A percentile compares a stretch with the other conserved stretches of the same genome.
Conservation (phyloP, 2,888 invertebrate genomes). For the Phoenoteleia sp. region DNA sequence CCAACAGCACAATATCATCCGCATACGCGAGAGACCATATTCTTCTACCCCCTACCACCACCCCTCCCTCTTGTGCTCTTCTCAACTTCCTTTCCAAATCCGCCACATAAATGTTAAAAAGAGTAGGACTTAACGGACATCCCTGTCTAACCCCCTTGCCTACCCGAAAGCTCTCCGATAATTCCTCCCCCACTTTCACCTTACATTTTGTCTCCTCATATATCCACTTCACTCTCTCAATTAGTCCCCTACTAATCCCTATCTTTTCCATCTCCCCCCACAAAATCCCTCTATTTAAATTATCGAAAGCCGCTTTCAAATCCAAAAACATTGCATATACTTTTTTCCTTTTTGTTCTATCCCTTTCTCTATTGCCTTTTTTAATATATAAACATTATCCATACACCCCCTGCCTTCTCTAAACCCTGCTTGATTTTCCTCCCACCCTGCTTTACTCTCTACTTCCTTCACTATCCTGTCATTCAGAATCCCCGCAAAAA, state of each 20-base stretch:
- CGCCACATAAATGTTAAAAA: too few relatives aligned
- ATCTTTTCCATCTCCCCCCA: too few relatives aligned
- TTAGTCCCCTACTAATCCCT: background rate
- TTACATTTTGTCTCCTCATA: background rate
- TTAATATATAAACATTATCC: background rate
- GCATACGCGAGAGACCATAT: too few relatives aligned
- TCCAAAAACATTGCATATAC: background rate
- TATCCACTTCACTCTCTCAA: background rate
- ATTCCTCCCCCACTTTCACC: background rate
- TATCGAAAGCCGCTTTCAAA: background rate
- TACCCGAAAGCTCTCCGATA: background rate
- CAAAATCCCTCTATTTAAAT: background rate
- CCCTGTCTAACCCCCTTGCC: background rate
- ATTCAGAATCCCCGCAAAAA: background rate
- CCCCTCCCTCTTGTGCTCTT: too few relatives aligned
- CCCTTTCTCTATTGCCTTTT: background rate
- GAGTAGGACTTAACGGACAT: too few relatives aligned
- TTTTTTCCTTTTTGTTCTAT: conserved; percentile 5
- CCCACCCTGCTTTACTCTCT: background rate
- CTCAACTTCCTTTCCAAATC: too few relatives aligned
- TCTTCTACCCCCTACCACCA: too few relatives aligned
- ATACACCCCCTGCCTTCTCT: background rate
- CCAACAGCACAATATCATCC: too few relatives aligned
- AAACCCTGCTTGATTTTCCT: background rate
- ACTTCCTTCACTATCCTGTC: background rate